Percentiles rank a stretch among this genome's conserved stretches.
Evolutionary conservation across 64 coral and sea anemone species (phyloP).

Genomic region (Pachyseris speciosa): DNA sequence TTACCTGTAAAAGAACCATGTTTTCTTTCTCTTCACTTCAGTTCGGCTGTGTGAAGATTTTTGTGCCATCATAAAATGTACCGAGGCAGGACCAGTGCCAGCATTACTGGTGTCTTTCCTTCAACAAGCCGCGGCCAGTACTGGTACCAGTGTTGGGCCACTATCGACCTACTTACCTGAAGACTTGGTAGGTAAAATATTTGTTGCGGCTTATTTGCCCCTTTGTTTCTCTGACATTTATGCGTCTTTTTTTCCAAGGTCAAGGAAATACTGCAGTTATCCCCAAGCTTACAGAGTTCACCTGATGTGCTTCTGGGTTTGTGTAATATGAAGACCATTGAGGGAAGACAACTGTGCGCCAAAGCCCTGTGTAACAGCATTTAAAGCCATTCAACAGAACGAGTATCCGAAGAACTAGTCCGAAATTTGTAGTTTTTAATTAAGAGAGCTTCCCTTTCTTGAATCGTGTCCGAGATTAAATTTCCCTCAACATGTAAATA

Average conservation of each 20-base stretch:
- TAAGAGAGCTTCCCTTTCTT: no score
- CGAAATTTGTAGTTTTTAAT: no score
- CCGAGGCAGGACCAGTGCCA: slow-evolving; percentile 56
- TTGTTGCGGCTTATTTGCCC: neutral
- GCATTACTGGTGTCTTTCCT: slow-evolving; percentile 52
- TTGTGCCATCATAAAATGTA: slow-evolving; percentile 50
- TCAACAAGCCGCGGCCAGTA: slow-evolving; percentile 63
- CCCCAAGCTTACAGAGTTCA: slow-evolving; percentile 40
- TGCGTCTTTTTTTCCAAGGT: slow-evolving; percentile 4
- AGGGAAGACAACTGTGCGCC: slow-evolving; percentile 59
- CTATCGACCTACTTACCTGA: slow-evolving; percentile 59
- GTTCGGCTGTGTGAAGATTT: slow-evolving; percentile 61
- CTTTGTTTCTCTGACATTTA: neutral
- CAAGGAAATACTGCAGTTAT: slow-evolving; percentile 50
- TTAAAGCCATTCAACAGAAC: neutral
- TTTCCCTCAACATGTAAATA: no score
- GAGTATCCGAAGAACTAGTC: no score
- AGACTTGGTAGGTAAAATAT: slow-evolving; percentile 44
- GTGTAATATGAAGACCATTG: slow-evolving; percentile 55
- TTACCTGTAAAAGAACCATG: neutral
- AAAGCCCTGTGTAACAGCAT: slow-evolving; percentile 52
- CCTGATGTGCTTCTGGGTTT: slow-evolving; percentile 67
- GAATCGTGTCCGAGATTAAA: no score
- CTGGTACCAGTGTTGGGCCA: slow-evolving; percentile 24
- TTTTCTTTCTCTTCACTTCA: neutral